These are phyloP conservation scores for Aradophagus sp. DNA, from an alignment of 1,140 invertebrate species.

Conservation along the genomic window DNA sequence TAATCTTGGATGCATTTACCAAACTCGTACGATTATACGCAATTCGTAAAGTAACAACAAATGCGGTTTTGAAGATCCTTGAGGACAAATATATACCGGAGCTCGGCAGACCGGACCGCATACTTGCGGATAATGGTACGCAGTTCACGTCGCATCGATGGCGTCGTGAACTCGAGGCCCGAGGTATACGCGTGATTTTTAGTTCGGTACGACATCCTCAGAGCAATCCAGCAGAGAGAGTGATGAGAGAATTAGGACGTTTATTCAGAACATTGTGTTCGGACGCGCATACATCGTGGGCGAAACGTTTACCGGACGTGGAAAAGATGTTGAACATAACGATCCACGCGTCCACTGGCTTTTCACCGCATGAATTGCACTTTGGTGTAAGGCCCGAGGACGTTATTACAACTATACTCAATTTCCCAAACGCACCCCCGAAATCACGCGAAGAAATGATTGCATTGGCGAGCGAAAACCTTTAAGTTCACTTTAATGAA, in stretches of 20 bases:
- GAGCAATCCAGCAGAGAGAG: slow-evolving; percentile 59
- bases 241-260: slow-evolving; percentile 60
- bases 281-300: slow-evolving; percentile 9
- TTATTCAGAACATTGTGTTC: slow-evolving; percentile 19
- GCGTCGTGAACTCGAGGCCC: slow-evolving; percentile 31
- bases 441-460: too few species aligned
- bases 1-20: slow-evolving; percentile 9
- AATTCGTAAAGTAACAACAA: slow-evolving; percentile 50
- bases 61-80: slow-evolving; percentile 30
- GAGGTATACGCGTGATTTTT: slow-evolving; percentile 42
- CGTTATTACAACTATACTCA: too few species aligned
- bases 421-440: too few species aligned
- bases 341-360: too few species aligned
- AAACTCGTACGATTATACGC: slow-evolving; percentile 14
- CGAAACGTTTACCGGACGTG: too few species aligned
- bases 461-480: too few species aligned
- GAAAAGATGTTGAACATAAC: too few species aligned
- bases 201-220: slow-evolving; percentile 61
- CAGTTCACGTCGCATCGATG: slow-evolving; percentile 46
- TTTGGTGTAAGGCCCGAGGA: too few species aligned
- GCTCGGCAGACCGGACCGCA: slow-evolving; percentile 9
- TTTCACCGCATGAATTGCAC: too few species aligned
- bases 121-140: slow-evolving; percentile 44
- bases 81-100: slow-evolving; percentile 14
- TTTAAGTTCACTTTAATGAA: too few species aligned